phyloP scores from a whole-genome alignment of 2,113 vertebrate species.

The Myiozetetes cayanensis region DNA sequence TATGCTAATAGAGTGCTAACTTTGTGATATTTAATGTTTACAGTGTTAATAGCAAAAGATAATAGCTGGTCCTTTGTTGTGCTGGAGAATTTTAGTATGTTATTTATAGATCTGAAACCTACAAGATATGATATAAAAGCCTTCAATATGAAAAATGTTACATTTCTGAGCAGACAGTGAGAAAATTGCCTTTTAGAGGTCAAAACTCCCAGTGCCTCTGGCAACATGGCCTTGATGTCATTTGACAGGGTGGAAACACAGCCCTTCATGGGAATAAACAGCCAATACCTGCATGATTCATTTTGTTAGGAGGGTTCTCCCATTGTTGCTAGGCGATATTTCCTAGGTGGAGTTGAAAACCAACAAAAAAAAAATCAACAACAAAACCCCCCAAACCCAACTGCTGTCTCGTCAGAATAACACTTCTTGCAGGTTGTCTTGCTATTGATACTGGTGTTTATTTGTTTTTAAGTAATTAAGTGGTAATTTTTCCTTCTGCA shows the following conservation, averaged over 20 bases:
- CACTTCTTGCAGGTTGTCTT: background rate
- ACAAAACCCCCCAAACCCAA: background rate
- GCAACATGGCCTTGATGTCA: conserved; percentile 67
- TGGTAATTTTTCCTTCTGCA: background rate
- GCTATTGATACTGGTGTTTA: background rate
- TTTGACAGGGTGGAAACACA: conserved; percentile 68
- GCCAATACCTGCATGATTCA: conserved; percentile 62
- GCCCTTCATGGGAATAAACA: conserved; percentile 62
- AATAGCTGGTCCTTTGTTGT: background rate
- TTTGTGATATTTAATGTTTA: background rate
- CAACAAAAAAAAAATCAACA: background rate
- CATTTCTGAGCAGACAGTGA: conserved; percentile 67
- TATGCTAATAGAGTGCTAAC: background rate
- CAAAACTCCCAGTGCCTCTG: conserved; percentile 61
- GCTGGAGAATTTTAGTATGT: conserved; percentile 9
- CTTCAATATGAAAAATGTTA: conserved; percentile 64
- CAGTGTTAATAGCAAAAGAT: background rate
- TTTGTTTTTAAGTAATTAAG: background rate
- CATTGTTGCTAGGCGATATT: conserved; percentile 55
- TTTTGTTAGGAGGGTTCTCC: conserved; percentile 43
- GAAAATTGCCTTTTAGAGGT: conserved; percentile 71
- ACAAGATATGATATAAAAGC: conserved; percentile 65
- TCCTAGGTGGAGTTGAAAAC: conserved; percentile 22
- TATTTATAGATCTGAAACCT: conserved; percentile 53
- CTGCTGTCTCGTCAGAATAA: background rate